A percentile compares a stretch with the other conserved stretches of the same genome.
phyloP scores from a whole-genome alignment of 2,797 vertebrate species.

The Aythya fuligula region DNA sequence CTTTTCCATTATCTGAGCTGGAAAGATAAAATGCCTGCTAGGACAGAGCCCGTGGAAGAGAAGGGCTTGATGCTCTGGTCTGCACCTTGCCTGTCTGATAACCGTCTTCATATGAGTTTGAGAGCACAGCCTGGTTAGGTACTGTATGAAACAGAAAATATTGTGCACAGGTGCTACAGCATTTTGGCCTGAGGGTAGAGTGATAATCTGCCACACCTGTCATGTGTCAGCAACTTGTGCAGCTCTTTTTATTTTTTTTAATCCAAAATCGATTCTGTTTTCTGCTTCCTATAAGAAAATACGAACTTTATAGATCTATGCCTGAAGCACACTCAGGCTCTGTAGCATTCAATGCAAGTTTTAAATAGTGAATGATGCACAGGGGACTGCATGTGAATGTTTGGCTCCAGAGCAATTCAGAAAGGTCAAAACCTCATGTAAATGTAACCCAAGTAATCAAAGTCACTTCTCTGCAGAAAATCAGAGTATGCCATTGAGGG shows the following conservation, averaged over 20 bases:
- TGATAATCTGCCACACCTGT: slow-evolving; percentile 7
- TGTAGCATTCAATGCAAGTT: slow-evolving; percentile 23
- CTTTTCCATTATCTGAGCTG: not conserved
- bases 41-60: not conserved
- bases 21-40: not conserved
- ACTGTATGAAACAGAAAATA: slow-evolving; percentile 38
- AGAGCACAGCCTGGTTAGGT: slow-evolving; percentile 13
- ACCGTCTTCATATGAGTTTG: not conserved
- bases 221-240: not conserved
- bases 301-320: not conserved
- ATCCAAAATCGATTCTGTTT: not conserved
- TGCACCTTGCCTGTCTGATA: not conserved
- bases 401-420: slow-evolving; percentile 22
- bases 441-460: slow-evolving; percentile 20
- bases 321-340: not conserved
- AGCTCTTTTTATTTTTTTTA: not conserved
- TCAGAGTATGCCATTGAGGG: not conserved
- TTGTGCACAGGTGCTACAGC: slow-evolving; percentile 49
- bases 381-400: not conserved
- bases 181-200: slow-evolving; percentile 31
- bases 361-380: not conserved
- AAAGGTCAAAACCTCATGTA: slow-evolving; percentile 28
- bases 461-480: slow-evolving; percentile 24
- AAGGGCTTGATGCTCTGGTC: not conserved
- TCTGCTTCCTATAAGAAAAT: not conserved